A percentile compares a stretch with the other conserved stretches of the same genome.
These are phyloP conservation scores for Amaurobius ferox DNA, from an alignment of 2,888 invertebrate species.

Conservation along the genomic window DNA sequence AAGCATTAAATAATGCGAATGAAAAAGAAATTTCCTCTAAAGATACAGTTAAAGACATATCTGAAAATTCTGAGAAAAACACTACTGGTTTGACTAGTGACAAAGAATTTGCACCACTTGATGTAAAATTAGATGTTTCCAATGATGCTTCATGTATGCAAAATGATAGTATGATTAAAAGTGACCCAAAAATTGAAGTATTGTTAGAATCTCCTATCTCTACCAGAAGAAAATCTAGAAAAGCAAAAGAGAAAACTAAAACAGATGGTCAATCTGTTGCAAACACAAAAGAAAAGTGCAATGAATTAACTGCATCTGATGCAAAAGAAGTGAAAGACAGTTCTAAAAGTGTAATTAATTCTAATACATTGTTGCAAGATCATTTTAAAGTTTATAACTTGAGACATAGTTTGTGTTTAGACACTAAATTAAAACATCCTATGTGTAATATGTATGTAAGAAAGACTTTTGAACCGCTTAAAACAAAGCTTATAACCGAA, in stretches of 20 bases:
- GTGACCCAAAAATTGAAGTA: not conserved
- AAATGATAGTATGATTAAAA: not conserved
- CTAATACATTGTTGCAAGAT: not conserved
- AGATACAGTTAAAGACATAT: too few species aligned
- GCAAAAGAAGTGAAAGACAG: not conserved
- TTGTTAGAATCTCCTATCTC: not conserved
- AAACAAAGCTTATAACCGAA: too few species aligned
- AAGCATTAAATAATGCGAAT: too few species aligned
- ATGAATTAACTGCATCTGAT: not conserved
- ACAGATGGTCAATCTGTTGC: not conserved
- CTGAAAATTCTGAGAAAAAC: not conserved
- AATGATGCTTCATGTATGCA: too few species aligned
- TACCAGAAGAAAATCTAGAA: not conserved
- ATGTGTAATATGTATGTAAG: not conserved
- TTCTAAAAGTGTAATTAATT: not conserved
- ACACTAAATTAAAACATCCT: slow-evolving; percentile 45
- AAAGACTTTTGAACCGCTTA: not conserved
- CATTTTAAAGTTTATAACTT: slow-evolving; percentile 1
- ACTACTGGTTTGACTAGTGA: not conserved
- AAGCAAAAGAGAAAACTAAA: not conserved
- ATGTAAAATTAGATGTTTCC: too few species aligned
- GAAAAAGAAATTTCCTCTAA: too few species aligned
- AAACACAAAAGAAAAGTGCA: not conserved
- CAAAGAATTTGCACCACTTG: too few species aligned
- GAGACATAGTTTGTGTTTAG: slow-evolving; percentile 28